These are phyloP conservation scores for Aplysina aerophoba DNA, from an alignment of 37 sponge, comb jelly and placozoan genomes.

Conservation along the genomic window DNA sequence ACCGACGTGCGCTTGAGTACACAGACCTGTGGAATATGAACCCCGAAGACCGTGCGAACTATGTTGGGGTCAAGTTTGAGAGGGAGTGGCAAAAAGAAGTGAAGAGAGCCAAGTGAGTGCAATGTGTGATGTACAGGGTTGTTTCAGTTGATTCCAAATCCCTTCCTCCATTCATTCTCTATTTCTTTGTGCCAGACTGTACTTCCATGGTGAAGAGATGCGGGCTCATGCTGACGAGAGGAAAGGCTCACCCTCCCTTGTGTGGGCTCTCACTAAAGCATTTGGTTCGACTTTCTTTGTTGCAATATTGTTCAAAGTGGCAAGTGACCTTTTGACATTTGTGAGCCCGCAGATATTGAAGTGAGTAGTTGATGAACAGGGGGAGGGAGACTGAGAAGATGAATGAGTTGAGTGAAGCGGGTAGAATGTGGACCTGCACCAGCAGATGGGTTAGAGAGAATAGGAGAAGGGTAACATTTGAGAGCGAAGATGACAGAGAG, in stretches of 20 bases:
- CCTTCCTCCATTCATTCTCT: no score
- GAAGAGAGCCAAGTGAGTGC: slow-evolving; percentile 38
- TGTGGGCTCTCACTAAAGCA: slow-evolving; percentile 42
- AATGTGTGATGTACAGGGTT: no score
- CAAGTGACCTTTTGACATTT: slow-evolving; percentile 51
- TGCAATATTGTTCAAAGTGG: slow-evolving; percentile 39
- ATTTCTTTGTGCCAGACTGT: not conserved
- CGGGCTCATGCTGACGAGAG: not conserved
- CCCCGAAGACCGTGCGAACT: slow-evolving; percentile 31
- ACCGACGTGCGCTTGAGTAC: slow-evolving; percentile 36
- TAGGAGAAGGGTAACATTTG: no score
- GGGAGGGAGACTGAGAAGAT: no score
- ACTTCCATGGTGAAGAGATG: no score
- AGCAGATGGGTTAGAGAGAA: no score
- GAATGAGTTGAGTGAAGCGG: no score
- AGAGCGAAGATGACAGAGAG: no score
- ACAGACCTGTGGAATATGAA: slow-evolving; percentile 50
- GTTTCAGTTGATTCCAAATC: no score
- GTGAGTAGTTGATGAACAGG: not conserved
- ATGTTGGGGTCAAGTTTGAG: slow-evolving; percentile 37
- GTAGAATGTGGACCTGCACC: no score
- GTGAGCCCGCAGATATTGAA: slow-evolving; percentile 60
- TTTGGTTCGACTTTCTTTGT: slow-evolving; percentile 42
- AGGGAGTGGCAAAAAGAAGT: slow-evolving; percentile 48
- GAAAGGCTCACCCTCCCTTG: slow-evolving; percentile 35